Base-by-base conservation (phyloP, 2,888 invertebrate species). In the Lymantria dispar region DNA sequence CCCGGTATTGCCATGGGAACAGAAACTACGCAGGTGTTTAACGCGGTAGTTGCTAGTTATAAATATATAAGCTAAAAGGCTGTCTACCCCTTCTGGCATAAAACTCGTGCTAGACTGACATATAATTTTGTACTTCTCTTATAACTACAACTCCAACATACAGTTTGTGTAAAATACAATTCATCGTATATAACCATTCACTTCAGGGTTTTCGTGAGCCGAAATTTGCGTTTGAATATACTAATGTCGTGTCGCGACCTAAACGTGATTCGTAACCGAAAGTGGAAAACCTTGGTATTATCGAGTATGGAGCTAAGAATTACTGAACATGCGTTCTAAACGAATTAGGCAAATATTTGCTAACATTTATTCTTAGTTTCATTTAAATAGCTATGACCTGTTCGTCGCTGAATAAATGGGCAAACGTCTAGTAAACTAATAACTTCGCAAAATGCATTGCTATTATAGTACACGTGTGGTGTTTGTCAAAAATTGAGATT, bases 211-310 rank as follows among this genome's bases (percentile, higher is more conserved):
- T 45, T 57, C 66, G 61, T 75, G 74, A 73, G 22, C 22, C 22
- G 22, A 22, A 22, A 22, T 78, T 71, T 66, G 61, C 71, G 68
- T 74, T 71, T 76, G 62, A 73, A 67, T 68, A 55, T 22, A 22
- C 68, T 66, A 68, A 63, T 71, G 75, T 64, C 60, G 54, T 68
- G 68, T 66, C 64, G 67, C 65, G 58, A 67, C 70, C 69, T 76
- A 75, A 79, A 75, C 76, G 64, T 71, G 61, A 72, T 73, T 72
- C 63, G 56, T 59, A 65, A 70, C 84, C 78, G 82, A 89, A 89
- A 88, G 88, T 87, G 78, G 89, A 84, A 87, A 85, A 74, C 90
- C 89, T 90, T 90, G 89, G 82, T 86, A 79, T 79, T 78, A 83
- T 83, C 79, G 76, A 73, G 73, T 80, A 76, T 76, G 71, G 78